These are phyloP conservation scores for Cheumatopsyche charites DNA, from an alignment of 1,140 invertebrate species.

Conservation along the genomic window DNA sequence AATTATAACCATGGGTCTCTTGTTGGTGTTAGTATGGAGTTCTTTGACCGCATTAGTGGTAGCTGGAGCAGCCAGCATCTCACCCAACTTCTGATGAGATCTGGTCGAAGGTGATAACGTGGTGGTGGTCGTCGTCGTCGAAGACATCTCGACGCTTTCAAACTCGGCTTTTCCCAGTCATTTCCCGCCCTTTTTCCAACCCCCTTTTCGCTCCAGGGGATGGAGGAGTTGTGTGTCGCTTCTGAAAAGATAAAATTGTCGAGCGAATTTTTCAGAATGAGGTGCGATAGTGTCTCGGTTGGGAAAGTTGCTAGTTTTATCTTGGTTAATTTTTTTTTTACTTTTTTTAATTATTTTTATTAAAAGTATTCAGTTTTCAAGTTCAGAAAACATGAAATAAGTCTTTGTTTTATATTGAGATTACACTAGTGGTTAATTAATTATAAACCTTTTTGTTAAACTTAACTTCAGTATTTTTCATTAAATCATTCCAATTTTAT, in stretches of 20 bases:
- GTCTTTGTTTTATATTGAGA: too few species aligned
- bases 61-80: neutral
- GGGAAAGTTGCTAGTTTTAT: too few species aligned
- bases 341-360: too few species aligned
- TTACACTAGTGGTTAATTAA: too few species aligned
- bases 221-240: neutral
- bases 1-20: constrained; percentile 61
- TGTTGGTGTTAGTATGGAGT: constrained; percentile 50
- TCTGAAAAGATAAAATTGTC: constrained; percentile 3
- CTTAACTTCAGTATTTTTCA: too few species aligned
- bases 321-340: too few species aligned
- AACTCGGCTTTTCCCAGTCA: neutral
- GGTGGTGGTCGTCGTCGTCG: constrained; percentile 8
- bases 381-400: too few species aligned
- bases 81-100: constrained; percentile 4
- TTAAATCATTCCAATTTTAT: too few species aligned
- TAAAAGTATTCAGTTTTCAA: too few species aligned
- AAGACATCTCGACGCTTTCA: constrained; percentile 17
- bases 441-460: too few species aligned
- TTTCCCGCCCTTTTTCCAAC: neutral
- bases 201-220: neutral
- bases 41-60: constrained; percentile 27
- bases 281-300: too few species aligned
- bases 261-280: too few species aligned
- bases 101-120: constrained; percentile 18